phyloP scores from a whole-genome alignment of 2,888 invertebrate species.

The Drosophila multiciliata region DNA sequence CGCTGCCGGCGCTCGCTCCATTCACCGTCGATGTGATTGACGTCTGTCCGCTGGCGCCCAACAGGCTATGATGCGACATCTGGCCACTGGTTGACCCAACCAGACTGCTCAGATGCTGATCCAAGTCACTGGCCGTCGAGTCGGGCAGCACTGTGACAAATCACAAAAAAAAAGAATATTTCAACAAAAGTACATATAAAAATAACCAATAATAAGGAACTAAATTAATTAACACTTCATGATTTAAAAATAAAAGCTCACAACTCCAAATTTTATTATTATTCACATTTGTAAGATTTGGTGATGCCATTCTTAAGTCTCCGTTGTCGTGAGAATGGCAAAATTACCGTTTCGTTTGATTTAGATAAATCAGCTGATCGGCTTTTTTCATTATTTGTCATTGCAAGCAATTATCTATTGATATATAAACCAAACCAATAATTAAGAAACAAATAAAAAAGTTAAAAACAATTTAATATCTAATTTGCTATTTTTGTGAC shows the following conservation, averaged over 20 bases:
- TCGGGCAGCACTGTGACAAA: constrained; percentile 89
- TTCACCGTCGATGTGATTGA: constrained; percentile 84
- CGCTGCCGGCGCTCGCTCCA: constrained; percentile 69
- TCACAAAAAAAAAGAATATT: not conserved
- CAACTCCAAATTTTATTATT: not conserved
- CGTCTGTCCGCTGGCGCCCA: constrained; percentile 85
- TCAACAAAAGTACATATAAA: not conserved
- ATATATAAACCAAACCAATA: too few relatives aligned
- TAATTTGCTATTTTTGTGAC: not conserved
- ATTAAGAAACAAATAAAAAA: not conserved
- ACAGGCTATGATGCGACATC: constrained; percentile 85
- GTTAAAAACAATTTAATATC: not conserved
- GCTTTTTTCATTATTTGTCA: too few relatives aligned
- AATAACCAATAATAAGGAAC: not conserved
- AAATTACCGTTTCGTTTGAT: too few relatives aligned
- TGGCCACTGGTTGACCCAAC: constrained; percentile 86
- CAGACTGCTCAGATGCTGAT: constrained; percentile 89
- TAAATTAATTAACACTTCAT: not conserved
- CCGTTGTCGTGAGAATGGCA: too few relatives aligned
- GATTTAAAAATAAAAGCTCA: not conserved
- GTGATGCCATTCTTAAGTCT: too few relatives aligned
- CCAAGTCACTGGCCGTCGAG: constrained; percentile 90
- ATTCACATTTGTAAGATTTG: not conserved
- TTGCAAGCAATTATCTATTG: too few relatives aligned
- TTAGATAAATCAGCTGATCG: too few relatives aligned